phyloP scores from a whole-genome alignment of 2,797 vertebrate genomes.

The Orestias chungarensis region DNA sequence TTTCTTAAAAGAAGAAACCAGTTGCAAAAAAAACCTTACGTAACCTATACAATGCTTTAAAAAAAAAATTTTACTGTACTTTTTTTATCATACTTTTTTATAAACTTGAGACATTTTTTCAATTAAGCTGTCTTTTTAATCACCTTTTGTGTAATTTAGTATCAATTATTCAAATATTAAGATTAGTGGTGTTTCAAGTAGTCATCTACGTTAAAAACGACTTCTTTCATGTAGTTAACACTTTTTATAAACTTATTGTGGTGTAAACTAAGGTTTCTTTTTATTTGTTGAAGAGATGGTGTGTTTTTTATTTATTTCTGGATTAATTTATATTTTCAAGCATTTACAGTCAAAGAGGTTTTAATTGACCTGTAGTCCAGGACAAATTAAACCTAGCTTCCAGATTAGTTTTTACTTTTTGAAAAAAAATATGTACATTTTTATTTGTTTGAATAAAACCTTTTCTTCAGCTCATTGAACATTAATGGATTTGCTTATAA shows the following conservation, averaged over 20 bases:
- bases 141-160: background rate
- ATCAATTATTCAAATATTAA: background rate
- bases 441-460: background rate
- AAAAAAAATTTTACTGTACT: background rate
- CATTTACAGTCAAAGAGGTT: conserved; percentile 32
- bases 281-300: too few species aligned
- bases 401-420: background rate
- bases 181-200: background rate
- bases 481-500: background rate
- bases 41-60: background rate
- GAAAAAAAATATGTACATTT: background rate
- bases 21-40: background rate
- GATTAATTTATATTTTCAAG: conserved; percentile 28
- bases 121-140: background rate
- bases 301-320: background rate
- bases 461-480: background rate
- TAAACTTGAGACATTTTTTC: background rate
- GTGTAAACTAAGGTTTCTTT: background rate
- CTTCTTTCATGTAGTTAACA: background rate
- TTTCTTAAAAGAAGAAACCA: background rate
- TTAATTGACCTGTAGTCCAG: too few species aligned
- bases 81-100: background rate
- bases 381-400: too few species aligned
- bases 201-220: too few species aligned
- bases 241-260: background rate